Percentiles rank a stretch among this genome's conserved stretches.
Evolutionary conservation across 2,888 invertebrate species (phyloP).

Genomic region (Drosophila diplacantha): DNA sequence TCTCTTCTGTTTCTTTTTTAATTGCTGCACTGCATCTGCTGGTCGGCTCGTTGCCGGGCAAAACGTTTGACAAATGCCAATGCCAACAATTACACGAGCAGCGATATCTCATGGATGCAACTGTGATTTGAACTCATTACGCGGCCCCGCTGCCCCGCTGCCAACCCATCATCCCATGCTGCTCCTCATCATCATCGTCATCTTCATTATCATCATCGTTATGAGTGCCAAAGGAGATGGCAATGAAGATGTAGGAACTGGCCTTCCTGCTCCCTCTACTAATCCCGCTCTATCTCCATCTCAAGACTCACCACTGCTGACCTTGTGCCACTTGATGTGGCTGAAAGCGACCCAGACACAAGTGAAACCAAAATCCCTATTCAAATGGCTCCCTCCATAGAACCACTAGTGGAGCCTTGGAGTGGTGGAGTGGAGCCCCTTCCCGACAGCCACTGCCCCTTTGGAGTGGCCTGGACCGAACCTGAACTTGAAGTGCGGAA

Average conservation of each 20-base stretch:
- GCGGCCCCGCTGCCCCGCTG: constrained; percentile 17
- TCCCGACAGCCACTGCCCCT: constrained; percentile 5
- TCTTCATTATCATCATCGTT: constrained; percentile 10
- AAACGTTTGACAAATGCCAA: constrained; percentile 68
- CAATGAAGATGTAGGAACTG: constrained; percentile 18
- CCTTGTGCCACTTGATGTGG: constrained; percentile 66
- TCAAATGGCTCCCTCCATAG: constrained; percentile 57
- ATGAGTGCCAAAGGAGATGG: constrained; percentile 16
- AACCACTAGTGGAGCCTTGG: constrained; percentile 5
- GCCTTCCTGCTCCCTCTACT: constrained; percentile 1
- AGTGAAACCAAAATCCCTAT: constrained; percentile 71
- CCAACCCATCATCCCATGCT: constrained; percentile 2
- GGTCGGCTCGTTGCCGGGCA: constrained; percentile 48
- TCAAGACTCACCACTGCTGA: constrained; percentile 46
- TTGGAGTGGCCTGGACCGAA: constrained; percentile 44
- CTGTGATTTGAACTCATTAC: constrained; percentile 45
- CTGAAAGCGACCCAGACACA: constrained; percentile 52
- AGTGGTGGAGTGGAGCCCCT: neutral
- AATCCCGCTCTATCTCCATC: constrained; percentile 43
- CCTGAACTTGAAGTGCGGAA: constrained; percentile 70
- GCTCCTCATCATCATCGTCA: constrained; percentile 4
- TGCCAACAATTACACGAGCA: constrained; percentile 66
- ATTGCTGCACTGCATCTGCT: constrained; percentile 66
- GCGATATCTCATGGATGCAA: constrained; percentile 46
- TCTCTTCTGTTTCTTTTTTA: constrained; percentile 51